Evolutionary conservation across 1,140 invertebrate species (phyloP), one percentile per base, ranked within the genome.

Genomic region (Aplysia californica): DNA sequence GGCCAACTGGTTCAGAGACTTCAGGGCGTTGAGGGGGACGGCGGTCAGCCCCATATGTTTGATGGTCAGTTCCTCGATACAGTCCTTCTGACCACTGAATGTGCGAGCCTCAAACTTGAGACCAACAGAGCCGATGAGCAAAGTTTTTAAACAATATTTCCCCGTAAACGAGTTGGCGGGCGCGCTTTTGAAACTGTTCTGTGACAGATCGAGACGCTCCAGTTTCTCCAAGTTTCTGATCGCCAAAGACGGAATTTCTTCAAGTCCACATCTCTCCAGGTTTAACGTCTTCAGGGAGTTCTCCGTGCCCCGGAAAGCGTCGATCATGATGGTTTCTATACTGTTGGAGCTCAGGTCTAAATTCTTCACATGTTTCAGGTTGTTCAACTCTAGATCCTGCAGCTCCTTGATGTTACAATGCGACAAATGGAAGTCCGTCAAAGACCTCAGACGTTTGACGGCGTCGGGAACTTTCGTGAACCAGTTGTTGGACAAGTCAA

Each of bases 401-500:
- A 75, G 21, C 4, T 18, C 50, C 2, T 31, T 33, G 23, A 75
- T 65, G 20, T 55, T 50, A 23, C 59, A 59, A 29, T 21, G 21
- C 23, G 66, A 65, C 1, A 75, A 31, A 10, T n/a, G 31, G 23
- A 75, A 1, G 21, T 31, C 50, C 29, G 38, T 66, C 1, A 75
- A 31, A 21, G 35, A 21, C 23, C 23, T 41, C 23, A 75, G 39
- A 55, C 35, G 26, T 55, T 50, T 75, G 1, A 75, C 29, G 18
- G 38, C 41, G 23, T 29, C 33, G 10, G 72, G 72, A 3, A 75
- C 61, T 0, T 26, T 10, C 3, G 38, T 33, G 6, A 75, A 75
- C 61, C 61, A 50, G 41, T 75, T 75, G 59, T 75, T 75, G 4
- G 72, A 75, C 5, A 75, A 23, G 39, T 75, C 61, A 0, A 75